Evolutionary conservation across 2,797 vertebrate species (phyloP).

Genomic region (Gephyroberyx darwinii): DNA sequence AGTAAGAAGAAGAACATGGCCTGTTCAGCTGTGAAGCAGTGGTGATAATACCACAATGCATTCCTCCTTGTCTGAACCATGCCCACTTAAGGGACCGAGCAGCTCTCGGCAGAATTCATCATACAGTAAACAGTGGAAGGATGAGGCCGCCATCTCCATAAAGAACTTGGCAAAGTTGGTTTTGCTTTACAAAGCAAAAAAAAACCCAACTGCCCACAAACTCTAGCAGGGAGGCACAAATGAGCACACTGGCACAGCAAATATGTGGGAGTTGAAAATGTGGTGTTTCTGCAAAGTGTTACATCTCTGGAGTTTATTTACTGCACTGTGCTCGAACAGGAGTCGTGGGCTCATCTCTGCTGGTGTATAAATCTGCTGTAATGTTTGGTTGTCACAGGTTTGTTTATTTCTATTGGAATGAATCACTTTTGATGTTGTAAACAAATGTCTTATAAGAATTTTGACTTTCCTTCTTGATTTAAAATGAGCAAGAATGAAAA

Average conservation of each 20-base stretch:
- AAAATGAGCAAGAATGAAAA: neutral
- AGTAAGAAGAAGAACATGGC: neutral
- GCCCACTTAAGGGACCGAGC: constrained; percentile 30
- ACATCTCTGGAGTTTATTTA: constrained; percentile 38
- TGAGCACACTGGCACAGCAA: constrained; percentile 49
- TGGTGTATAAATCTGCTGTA: neutral
- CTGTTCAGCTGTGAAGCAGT: constrained; percentile 17
- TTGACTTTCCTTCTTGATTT: neutral
- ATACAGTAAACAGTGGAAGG: neutral
- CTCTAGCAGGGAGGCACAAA: constrained; percentile 40
- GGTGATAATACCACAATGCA: constrained; percentile 26
- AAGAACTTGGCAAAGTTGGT: constrained; percentile 55
- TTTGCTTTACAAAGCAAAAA: constrained; percentile 51
- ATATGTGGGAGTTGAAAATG: constrained; percentile 40
- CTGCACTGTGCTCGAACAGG: constrained; percentile 12
- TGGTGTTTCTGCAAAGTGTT: constrained; percentile 47
- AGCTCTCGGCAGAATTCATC: constrained; percentile 53
- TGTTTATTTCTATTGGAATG: no score
- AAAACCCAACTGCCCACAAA: constrained; percentile 54
- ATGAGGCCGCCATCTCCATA: constrained; percentile 55
- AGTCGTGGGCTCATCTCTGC: constrained; percentile 3
- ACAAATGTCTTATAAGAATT: neutral
- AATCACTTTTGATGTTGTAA: no score
- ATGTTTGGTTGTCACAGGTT: no score
- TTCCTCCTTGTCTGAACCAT: constrained; percentile 28